Percentiles rank a stretch among this genome's conserved stretches.
These are phyloP conservation scores for Batillaria attramentaria DNA, from an alignment of 1,140 invertebrate species.

Conservation along the genomic window DNA sequence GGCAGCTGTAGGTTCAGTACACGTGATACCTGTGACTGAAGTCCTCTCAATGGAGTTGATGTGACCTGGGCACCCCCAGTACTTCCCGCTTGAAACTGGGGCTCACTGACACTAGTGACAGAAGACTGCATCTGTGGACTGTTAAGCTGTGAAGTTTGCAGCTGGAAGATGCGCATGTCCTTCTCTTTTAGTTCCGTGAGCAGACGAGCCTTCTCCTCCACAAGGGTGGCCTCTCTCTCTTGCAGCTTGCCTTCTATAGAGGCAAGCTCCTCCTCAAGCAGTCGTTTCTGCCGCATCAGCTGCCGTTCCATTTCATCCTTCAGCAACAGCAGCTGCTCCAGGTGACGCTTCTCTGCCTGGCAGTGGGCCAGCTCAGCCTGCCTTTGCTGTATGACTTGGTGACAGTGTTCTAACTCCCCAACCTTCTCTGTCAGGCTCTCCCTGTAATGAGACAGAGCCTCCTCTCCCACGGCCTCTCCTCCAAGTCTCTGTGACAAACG, in stretches of 20 bases:
- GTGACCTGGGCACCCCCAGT: too few species aligned
- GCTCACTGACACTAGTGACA: neutral
- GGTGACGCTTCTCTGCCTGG: constrained; percentile 47
- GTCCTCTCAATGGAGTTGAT: too few species aligned
- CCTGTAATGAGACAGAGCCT: constrained; percentile 21
- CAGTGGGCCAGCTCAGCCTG: constrained; percentile 48
- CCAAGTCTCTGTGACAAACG: constrained; percentile 1
- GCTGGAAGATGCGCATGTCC: constrained; percentile 27
- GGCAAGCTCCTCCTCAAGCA: constrained; percentile 61
- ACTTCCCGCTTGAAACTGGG: too few species aligned
- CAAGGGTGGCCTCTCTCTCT: constrained; percentile 60
- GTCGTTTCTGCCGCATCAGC: constrained; percentile 62
- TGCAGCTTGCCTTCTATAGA: constrained; percentile 59
- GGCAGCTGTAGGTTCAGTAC: too few species aligned
- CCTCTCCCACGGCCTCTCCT: neutral
- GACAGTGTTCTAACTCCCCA: constrained; percentile 46
- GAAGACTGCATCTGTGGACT: neutral
- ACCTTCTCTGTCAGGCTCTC: constrained; percentile 59
- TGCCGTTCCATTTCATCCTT: constrained; percentile 63
- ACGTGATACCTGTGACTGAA: too few species aligned
- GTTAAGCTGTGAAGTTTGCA: constrained; percentile 21
- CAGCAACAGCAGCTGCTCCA: constrained; percentile 60
- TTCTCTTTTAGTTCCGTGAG: constrained; percentile 56
- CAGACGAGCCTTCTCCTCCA: constrained; percentile 58
- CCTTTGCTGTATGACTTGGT: constrained; percentile 46